Percentiles rank a stretch among this genome's conserved stretches.
Conservation (phyloP, 2,888 invertebrate genomes). For the Euclidia mi region DNA sequence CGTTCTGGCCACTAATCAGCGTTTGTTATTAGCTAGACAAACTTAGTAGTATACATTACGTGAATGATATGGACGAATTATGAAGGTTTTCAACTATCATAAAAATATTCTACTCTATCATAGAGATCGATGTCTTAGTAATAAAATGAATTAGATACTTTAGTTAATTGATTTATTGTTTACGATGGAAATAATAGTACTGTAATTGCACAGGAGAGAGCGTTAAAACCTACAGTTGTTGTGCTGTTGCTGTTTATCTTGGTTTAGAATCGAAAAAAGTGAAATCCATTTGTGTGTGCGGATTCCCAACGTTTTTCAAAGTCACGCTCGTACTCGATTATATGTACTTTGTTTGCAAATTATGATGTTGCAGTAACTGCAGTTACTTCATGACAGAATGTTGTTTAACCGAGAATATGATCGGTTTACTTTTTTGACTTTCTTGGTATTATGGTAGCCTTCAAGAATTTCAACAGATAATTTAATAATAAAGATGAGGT, state of each 20-base stretch:
- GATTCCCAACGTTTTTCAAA: slow-evolving; percentile 28
- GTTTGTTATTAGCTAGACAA: no score
- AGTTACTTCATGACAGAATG: slow-evolving; percentile 30
- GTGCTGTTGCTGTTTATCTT: slow-evolving; percentile 20
- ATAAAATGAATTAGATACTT: no score
- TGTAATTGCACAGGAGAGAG: slow-evolving; percentile 14
- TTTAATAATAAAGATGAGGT: no score
- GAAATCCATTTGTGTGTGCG: slow-evolving; percentile 54
- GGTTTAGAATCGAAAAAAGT: slow-evolving; percentile 58
- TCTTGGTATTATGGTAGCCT: no score
- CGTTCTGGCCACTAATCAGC: no score
- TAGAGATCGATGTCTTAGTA: no score
- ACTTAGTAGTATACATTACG: no score
- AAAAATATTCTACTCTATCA: no score
- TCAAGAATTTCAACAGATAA: no score
- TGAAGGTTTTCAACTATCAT: no score
- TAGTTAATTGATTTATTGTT: no score
- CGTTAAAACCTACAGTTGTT: slow-evolving; percentile 15
- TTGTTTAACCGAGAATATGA: slow-evolving; percentile 17
- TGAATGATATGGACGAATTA: no score
- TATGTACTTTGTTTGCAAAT: slow-evolving; percentile 40
- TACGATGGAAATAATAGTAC: background rate
- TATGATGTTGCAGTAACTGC: slow-evolving; percentile 19
- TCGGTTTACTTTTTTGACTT: background rate
- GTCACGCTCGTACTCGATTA: slow-evolving; percentile 29